Base-by-base conservation (phyloP, 2,113 vertebrate genomes). In the Siniperca chuatsi region DNA sequence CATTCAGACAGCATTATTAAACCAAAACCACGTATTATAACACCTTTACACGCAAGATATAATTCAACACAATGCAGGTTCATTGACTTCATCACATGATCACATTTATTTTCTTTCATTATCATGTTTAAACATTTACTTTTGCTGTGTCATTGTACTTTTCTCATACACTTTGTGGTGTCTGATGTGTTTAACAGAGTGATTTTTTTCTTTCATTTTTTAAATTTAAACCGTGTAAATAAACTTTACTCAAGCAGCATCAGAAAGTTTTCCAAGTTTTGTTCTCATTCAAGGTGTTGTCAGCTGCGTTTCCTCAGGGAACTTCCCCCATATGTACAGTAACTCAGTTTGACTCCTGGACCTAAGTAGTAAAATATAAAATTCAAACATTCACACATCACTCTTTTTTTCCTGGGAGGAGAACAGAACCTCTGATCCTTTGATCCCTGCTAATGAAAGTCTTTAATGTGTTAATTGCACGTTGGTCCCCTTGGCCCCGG, bases 361-460 rank as follows among this genome's bases (percentile, higher is more conserved):
- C 33, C 5, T 9, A 1, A 20, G 4, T 0, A 20, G 55, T 12
- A 33, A 18, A 16, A 64, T 2, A 37, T n/a, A n/a, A 9, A 23
- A 64, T 2, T 52, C 44, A n/a, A 65, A 54, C 48, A 13, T 6
- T n/a, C 44, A 4, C 60, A 23, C 33, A 11, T 37, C n/a, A 62
- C 29, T 29, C 0, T 46, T 54, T 64, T 44, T 8, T 57, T 33
- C 70, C 46, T 70, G 37, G 4, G 21, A 64, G 20, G 48, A 40
- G 58, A 81, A 50, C 55, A 20, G 40, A 54, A 2, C 67, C 37
- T 64, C 16, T 72, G 4, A 42, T n/a, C 46, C 46, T 55, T 62
- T 78, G 46, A 74, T 75, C 35, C 12, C 40, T 55, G 20, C 62
- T 73, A 69, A 87, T 78, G 48, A 75, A 74, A 78, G 33, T 37